Base-by-base conservation (phyloP, 2,888 invertebrate species). In the Dynastes hyllus region DNA sequence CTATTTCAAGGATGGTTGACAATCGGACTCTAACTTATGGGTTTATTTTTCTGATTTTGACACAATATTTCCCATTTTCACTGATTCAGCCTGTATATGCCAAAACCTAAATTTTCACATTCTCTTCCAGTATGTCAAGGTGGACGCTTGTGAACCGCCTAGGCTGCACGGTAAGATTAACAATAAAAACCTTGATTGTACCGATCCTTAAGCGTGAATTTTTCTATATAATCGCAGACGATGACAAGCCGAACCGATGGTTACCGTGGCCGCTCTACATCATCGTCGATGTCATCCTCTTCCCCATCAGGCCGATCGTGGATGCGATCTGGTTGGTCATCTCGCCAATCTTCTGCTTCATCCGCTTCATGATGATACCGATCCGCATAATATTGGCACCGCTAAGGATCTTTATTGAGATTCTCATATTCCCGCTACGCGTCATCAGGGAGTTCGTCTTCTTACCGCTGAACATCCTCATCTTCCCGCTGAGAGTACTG, bases 401-500 rank as follows among this genome's bases (percentile, higher is more conserved):
- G 53, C 9, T 67, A 6, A 11, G 1, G n/a, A 22, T 29, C 22
- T 1, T 58, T 40, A 13, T 67, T 6, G 16, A 61, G 55, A 16
- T 53, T 5, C 0, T 67, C 2, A 1, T 58, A 9, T n/a, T 40
- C 13, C 77, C 77, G 22, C 32, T 77, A 37, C 65, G 63, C 32
- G 27, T 79, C 4, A 51, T 79, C 16, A 66, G 79, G 3, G 63
- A 27, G 51, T 32, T 79, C 16, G 27, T 76, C 16, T 70, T 76
- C 13, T 13, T 63, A 11, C 76, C 79, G n/a, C n/a, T 70, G 8
- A 61, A 79, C 27, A 61, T 69, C 9, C 50, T 79, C 8, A n/a
- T 70, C 11, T 37, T 70, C 27, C 79, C 79, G 13, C 29, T 79
- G n/a, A 22, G 79, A 61, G 27, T 73, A 16, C 3, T 80, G 94